Conservation (phyloP, 2,888 invertebrate genomes). For the Lampropteryx suffumata region DNA sequence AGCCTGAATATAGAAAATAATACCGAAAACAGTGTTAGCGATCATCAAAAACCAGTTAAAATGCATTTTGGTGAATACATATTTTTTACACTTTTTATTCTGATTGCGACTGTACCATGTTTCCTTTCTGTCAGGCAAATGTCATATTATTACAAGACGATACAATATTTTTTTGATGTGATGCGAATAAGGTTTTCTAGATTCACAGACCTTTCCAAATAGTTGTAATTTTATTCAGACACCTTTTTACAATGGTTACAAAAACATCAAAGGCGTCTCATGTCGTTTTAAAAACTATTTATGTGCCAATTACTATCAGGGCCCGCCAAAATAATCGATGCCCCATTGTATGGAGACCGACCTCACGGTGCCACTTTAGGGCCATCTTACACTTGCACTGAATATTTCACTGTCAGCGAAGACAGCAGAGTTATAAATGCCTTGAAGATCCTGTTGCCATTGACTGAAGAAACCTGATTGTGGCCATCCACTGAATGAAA, state of each 20-base stretch:
- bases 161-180: too few relatives aligned
- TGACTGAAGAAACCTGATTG: conserved; percentile 39
- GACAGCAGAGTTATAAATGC: conserved; percentile 62
- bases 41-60: too few relatives aligned
- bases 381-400: conserved; percentile 47
- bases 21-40: too few relatives aligned
- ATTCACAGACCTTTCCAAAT: too few relatives aligned
- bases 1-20: too few relatives aligned
- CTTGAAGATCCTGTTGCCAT: conserved; percentile 43
- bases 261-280: conserved; percentile 28
- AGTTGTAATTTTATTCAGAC: conserved; percentile 13
- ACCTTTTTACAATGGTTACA: conserved; percentile 31
- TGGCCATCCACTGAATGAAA: conserved; percentile 27
- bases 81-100: too few relatives aligned
- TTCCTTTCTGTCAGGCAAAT: too few relatives aligned
- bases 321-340: conserved; percentile 59
- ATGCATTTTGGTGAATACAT: too few relatives aligned
- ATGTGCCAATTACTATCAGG: conserved; percentile 58
- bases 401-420: conserved; percentile 53
- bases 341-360: conserved; percentile 55
- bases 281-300: conserved; percentile 42
- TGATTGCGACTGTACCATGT: too few relatives aligned
- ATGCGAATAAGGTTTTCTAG: too few relatives aligned
- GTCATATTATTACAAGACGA: too few relatives aligned
- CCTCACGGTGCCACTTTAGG: conserved; percentile 45